Base-by-base conservation (phyloP, 1,140 invertebrate species). In the Nautilus pompilius region DNA sequence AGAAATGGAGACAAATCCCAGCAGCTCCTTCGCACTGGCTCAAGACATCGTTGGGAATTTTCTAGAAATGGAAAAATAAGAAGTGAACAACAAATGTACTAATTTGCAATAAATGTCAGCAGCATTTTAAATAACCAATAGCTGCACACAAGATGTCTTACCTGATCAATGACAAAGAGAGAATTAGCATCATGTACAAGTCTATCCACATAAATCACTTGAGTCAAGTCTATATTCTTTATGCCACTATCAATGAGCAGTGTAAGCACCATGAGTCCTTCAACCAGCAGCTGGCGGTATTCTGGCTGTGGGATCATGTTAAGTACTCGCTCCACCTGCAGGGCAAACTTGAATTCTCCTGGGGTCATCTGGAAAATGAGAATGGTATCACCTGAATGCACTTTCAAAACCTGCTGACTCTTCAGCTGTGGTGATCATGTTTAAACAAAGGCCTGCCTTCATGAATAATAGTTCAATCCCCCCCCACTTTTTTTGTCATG, bases 251-350 rank as follows among this genome's bases (percentile, higher is more conserved):
- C 73, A 10, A 79, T 90, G 2, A 98, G 87, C 30, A 99, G 79
- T 0, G 94, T 96, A 0, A 99, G 83, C 6, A 98, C 93, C 93
- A 98, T 97, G 5, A 98, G 83, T 10, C 95, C 96, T 84, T 99
- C 98, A 0, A 99, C 96, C 46, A 99, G 90, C 62, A 99, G 81
- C 80, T 99, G 98, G 45, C 98, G 87, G 83, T 99, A 99, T 82
- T 99, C 97, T 8, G 98, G 97, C 81, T 99, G 93, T 0, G 96
- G 94, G 71, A 99, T 97, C 20, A 90, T 90, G 80, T 99, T 99
- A 26, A 99, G 84, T 5, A 97, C 93, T n/a, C 93, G 93, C 83
- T 99, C 98, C 1, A 99, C 95, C 64, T 95, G 93, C 8, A 99
- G 82, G 0, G 97, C 97, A 85, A 99, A 99, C 85, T 99, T 99